phyloP scores from a whole-genome alignment of 1,140 invertebrate genomes.

The Caenorhabditis remanei region DNA sequence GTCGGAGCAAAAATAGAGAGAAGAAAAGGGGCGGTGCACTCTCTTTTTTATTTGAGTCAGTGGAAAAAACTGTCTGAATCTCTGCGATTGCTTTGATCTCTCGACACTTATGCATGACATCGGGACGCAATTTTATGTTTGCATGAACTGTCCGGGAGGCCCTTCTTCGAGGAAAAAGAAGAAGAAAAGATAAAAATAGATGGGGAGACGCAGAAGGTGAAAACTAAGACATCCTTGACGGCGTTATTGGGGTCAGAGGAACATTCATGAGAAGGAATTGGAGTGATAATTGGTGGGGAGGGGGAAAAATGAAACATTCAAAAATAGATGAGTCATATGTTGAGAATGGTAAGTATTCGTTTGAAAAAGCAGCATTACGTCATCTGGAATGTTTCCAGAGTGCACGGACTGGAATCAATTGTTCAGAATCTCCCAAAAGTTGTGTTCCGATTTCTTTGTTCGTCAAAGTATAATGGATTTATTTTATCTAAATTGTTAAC shows the following conservation, averaged over 20 bases:
- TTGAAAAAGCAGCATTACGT: not conserved
- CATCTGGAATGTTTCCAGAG: not conserved
- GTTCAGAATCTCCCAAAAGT: not conserved
- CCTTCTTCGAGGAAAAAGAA: conserved; percentile 8
- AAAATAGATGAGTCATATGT: not conserved
- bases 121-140: conserved; percentile 26
- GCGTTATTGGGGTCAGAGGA: conserved; percentile 46
- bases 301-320: not conserved
- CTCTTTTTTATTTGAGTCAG: not conserved
- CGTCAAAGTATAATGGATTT: too few species aligned
- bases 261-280: not conserved
- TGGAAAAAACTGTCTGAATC: not conserved
- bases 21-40: not conserved
- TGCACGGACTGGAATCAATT: not conserved
- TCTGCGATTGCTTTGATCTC: not conserved
- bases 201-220: not conserved
- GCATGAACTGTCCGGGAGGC: conserved; percentile 51
- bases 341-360: not conserved
- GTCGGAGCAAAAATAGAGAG: conserved; percentile 12
- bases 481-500: too few species aligned
- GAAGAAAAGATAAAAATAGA: not conserved
- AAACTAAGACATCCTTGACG: conserved; percentile 28
- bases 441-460: too few species aligned
- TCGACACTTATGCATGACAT: conserved; percentile 26
- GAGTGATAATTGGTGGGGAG: not conserved